phyloP scores from a whole-genome alignment of 2,888 invertebrate species.

The Erannis defoliaria region DNA sequence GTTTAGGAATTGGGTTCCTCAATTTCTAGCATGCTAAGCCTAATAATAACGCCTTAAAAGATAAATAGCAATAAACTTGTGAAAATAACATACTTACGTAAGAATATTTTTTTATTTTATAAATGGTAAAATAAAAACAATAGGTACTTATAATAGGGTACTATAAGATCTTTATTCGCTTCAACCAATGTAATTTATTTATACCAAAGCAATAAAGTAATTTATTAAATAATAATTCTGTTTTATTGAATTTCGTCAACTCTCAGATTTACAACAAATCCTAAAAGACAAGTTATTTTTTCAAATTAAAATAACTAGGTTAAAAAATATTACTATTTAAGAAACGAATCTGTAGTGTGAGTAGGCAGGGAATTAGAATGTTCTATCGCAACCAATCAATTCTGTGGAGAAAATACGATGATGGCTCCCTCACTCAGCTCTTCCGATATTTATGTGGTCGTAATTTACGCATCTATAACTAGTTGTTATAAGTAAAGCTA shows the following conservation, averaged over 20 bases:
- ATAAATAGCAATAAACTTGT: not conserved
- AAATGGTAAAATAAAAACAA: constrained; percentile 18
- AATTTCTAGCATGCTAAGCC: not conserved
- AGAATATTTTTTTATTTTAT: constrained; percentile 2
- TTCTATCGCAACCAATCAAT: not conserved
- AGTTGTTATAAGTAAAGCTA: not conserved
- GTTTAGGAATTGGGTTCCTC: not conserved
- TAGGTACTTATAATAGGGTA: constrained; percentile 47
- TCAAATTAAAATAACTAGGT: not conserved
- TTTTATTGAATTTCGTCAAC: not conserved
- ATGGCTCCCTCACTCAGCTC: not conserved
- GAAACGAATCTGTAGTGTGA: not conserved
- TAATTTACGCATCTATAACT: too few species aligned
- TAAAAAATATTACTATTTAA: not conserved
- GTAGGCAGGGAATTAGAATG: too few species aligned
- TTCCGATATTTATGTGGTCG: too few species aligned
- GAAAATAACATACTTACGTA: constrained; percentile 7
- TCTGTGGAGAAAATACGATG: not conserved
- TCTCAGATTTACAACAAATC: not conserved
- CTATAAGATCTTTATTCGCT: constrained; percentile 63
- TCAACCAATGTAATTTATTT: constrained; percentile 63
- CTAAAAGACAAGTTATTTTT: not conserved
- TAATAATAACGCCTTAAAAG: constrained; percentile 5
- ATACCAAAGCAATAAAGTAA: constrained; percentile 70
- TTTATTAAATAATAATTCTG: constrained; percentile 56